A percentile compares a stretch with the other conserved stretches of the same genome.
Conservation (phyloP, 2,888 invertebrate genomes). For the Lycaena phlaeas region DNA sequence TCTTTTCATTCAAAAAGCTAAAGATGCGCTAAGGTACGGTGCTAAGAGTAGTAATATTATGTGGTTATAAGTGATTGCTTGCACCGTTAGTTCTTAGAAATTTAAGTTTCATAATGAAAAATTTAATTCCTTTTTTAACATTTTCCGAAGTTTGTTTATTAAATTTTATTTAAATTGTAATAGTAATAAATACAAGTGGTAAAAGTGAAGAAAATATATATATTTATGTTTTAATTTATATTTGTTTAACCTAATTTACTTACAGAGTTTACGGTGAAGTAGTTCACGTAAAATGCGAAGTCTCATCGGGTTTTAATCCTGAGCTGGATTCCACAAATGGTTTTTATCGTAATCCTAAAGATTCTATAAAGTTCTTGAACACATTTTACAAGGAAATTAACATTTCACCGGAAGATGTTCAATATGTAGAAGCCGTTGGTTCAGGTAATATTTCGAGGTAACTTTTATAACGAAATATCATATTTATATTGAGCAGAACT, state of each 20-base stretch:
- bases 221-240: background rate
- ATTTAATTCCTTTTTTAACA: no score
- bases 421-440: slow-evolving; percentile 9
- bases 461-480: background rate
- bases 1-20: slow-evolving; percentile 7
- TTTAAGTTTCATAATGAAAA: no score
- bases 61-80: background rate
- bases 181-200: no score
- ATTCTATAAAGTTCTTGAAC: background rate
- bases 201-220: background rate
- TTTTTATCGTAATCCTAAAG: background rate
- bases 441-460: background rate
- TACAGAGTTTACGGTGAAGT: background rate
- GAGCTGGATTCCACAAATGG: background rate
- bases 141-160: no score
- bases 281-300: background rate
- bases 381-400: slow-evolving; percentile 1
- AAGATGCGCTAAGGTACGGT: slow-evolving; percentile 2
- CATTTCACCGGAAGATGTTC: background rate
- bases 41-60: no score
- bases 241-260: no score
- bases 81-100: background rate
- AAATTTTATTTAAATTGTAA: no score
- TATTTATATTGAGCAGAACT: background rate
- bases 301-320: background rate